Evolutionary conservation across 2,113 vertebrate genomes (phyloP).

Genomic region (Emydura subglobosa): DNA sequence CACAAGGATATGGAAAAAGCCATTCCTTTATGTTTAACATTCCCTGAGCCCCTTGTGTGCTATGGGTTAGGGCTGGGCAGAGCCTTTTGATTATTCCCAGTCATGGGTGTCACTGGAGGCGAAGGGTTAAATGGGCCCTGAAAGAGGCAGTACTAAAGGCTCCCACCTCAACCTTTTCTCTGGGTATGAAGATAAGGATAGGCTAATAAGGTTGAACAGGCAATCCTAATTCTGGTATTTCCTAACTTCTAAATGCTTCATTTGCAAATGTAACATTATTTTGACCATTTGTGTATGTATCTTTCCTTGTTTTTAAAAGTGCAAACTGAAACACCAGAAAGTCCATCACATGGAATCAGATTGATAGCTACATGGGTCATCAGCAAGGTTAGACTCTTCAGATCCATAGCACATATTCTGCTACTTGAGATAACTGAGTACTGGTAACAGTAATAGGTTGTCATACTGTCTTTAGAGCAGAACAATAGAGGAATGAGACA

Average conservation of each 20-base stretch:
- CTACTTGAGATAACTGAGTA: not conserved
- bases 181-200: not conserved
- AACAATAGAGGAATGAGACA: not conserved
- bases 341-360: not conserved
- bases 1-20: not conserved
- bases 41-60: not conserved
- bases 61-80: not conserved
- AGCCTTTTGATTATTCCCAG: not conserved
- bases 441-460: not conserved
- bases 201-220: not conserved
- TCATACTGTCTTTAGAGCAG: not conserved
- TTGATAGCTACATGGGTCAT: not conserved
- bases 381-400: not conserved
- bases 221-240: not conserved
- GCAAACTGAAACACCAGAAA: not conserved
- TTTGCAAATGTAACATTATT: not conserved
- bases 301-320: not conserved
- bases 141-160: not conserved
- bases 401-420: not conserved
- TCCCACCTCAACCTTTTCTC: not conserved
- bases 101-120: not conserved
- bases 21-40: not conserved
- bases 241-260: not conserved
- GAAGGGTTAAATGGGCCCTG: not conserved
- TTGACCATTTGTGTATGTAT: not conserved